These are phyloP conservation scores for Calcarius lapponicus DNA, from an alignment of 2,797 vertebrate species.

Conservation along the genomic window DNA sequence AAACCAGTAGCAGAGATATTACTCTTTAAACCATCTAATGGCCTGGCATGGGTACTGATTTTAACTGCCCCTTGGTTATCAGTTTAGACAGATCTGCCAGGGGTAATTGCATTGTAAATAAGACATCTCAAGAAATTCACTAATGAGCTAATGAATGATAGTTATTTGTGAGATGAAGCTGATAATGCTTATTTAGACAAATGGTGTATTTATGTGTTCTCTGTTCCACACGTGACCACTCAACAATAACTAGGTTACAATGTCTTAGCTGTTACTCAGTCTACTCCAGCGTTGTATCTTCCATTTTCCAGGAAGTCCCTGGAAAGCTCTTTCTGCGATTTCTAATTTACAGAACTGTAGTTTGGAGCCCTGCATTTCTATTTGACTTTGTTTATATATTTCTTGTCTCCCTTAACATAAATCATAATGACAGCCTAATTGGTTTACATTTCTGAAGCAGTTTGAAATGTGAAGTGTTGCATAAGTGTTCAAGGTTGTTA, in stretches of 20 bases:
- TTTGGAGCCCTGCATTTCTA: slow-evolving; percentile 4
- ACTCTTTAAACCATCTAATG: slow-evolving; percentile 24
- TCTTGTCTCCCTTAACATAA: slow-evolving; percentile 49
- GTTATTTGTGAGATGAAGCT: slow-evolving; percentile 22
- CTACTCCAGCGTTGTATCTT: background rate
- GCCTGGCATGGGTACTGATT: slow-evolving; percentile 29
- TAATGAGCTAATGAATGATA: background rate
- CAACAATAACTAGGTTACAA: background rate
- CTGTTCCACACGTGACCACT: background rate
- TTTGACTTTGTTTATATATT: slow-evolving; percentile 58
- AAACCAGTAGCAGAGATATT: slow-evolving; percentile 27
- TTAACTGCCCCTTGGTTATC: slow-evolving; percentile 68
- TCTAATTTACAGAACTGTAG: background rate
- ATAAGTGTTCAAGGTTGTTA: slow-evolving; percentile 45
- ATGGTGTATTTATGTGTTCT: background rate
- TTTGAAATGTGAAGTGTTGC: slow-evolving; percentile 52
- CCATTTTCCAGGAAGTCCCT: background rate
- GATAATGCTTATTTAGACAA: background rate
- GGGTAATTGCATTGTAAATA: slow-evolving; percentile 24
- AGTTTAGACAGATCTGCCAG: slow-evolving; percentile 50
- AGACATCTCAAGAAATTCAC: slow-evolving; percentile 38
- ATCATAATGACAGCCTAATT: slow-evolving; percentile 61
- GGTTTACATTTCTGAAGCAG: slow-evolving; percentile 47
- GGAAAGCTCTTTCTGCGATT: background rate
- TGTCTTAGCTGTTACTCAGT: background rate